phyloP scores from a whole-genome alignment of 2,888 invertebrate genomes.

The Eupithecia exiguata region DNA sequence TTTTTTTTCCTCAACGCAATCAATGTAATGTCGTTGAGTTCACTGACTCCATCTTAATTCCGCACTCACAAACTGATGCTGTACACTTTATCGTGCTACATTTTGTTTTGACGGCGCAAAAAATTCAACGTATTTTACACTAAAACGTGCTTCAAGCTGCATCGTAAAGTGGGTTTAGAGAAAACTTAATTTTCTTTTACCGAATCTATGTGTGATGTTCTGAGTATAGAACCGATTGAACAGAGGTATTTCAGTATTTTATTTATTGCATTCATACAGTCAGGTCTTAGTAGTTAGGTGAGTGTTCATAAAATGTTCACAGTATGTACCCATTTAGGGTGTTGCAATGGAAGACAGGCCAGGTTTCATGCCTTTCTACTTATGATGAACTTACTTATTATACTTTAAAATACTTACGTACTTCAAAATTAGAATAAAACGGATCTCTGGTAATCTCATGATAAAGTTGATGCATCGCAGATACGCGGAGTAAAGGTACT shows the following conservation, averaged over 20 bases:
- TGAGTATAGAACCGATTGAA: conserved; percentile 3
- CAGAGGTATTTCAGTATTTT: too few relatives aligned
- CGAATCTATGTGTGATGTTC: conserved; percentile 2
- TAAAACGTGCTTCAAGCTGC: conserved; percentile 25
- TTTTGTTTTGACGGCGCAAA: conserved; percentile 28
- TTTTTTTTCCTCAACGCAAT: conserved; percentile 37
- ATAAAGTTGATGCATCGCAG: conserved; percentile 7
- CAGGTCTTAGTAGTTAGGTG: too few relatives aligned
- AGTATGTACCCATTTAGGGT: too few relatives aligned
- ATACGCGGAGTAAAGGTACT: background rate
- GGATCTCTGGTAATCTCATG: background rate
- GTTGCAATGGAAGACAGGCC: too few relatives aligned
- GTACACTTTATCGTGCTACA: conserved; percentile 28
- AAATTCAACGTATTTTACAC: conserved; percentile 23
- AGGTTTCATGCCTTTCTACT: too few relatives aligned
- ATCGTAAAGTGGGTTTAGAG: conserved; percentile 16
- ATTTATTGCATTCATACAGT: too few relatives aligned
- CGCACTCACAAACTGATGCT: conserved; percentile 25
- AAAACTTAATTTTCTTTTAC: conserved; percentile 13
- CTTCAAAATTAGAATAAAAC: background rate
- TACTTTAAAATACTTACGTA: too few relatives aligned
- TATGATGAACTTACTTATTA: too few relatives aligned
- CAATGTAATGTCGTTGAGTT: conserved; percentile 33
- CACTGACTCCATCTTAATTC: conserved; percentile 35
- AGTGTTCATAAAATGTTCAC: too few relatives aligned